A percentile compares a stretch with the other conserved stretches of the same genome.
Evolutionary conservation across 2,797 vertebrate species (phyloP).

Genomic region (Myripristis jacobus): DNA sequence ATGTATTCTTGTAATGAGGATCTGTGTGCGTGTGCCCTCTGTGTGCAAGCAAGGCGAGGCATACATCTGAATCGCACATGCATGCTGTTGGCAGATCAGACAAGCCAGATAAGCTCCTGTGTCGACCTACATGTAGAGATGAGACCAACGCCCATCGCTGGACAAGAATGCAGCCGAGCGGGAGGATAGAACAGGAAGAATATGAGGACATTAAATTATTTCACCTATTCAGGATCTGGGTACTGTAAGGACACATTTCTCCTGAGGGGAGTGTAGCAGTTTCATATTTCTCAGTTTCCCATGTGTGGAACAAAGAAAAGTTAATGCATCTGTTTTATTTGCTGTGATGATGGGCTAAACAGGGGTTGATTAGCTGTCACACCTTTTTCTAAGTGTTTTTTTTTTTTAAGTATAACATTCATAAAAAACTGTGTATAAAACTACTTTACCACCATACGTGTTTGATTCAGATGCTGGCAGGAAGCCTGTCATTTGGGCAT

Average conservation of each 20-base stretch:
- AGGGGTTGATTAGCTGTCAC: too few species aligned
- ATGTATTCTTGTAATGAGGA: slow-evolving; percentile 5
- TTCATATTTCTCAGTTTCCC: slow-evolving; percentile 27
- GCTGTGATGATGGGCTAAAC: not conserved
- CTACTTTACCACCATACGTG: not conserved
- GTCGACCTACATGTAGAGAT: slow-evolving; percentile 56
- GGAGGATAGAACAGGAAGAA: slow-evolving; percentile 14
- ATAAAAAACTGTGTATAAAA: not conserved
- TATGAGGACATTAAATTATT: slow-evolving; percentile 16
- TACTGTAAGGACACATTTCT: not conserved
- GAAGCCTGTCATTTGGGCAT: slow-evolving; percentile 22
- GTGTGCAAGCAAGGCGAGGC: slow-evolving; percentile 16
- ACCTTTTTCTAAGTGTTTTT: not conserved
- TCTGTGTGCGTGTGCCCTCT: slow-evolving; percentile 13
- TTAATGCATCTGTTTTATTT: not conserved
- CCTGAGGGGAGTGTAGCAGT: slow-evolving; percentile 19
- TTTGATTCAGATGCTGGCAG: not conserved
- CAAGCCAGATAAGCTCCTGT: slow-evolving; percentile 51
- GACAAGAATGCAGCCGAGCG: slow-evolving; percentile 62
- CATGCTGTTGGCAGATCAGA: slow-evolving; percentile 38
- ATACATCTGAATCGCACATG: slow-evolving; percentile 47
- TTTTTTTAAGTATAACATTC: not conserved
- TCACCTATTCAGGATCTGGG: not conserved
- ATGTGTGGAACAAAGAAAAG: not conserved
- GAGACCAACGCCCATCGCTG: slow-evolving; percentile 36